phyloP scores from a whole-genome alignment of 2,113 vertebrate genomes.

The Amphiprion ocellaris region DNA sequence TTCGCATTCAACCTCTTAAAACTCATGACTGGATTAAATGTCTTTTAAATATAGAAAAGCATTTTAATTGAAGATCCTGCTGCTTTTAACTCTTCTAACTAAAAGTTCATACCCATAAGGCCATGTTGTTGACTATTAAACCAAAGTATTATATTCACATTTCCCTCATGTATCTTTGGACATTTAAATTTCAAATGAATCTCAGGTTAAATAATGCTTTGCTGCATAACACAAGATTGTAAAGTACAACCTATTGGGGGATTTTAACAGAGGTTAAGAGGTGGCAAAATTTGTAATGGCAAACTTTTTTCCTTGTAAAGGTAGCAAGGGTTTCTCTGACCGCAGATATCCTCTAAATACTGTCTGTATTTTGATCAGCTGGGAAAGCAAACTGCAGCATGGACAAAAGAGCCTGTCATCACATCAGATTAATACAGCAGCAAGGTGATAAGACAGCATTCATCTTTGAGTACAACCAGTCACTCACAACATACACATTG shows the following conservation, averaged over 20 bases:
- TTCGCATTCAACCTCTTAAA: too few relatives aligned
- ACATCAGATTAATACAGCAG: not conserved
- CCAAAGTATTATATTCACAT: not conserved
- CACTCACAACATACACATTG: conserved; percentile 15
- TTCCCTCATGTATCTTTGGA: too few relatives aligned
- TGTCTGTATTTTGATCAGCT: not conserved
- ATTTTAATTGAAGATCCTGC: not conserved
- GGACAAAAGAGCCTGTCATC: conserved; percentile 25
- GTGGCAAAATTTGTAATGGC: not conserved
- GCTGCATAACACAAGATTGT: not conserved
- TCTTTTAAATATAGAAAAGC: too few relatives aligned
- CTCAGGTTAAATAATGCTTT: not conserved
- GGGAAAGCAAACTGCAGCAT: conserved; percentile 3
- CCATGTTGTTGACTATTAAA: too few relatives aligned
- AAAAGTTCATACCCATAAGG: too few relatives aligned
- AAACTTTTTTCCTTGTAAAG: too few relatives aligned
- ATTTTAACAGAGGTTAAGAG: too few relatives aligned
- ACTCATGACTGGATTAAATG: too few relatives aligned
- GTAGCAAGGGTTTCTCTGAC: not conserved
- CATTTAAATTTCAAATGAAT: too few relatives aligned
- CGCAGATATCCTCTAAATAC: not conserved
- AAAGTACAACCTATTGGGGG: too few relatives aligned
- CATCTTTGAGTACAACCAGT: conserved; percentile 2
- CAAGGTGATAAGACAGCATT: not conserved
- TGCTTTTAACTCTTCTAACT: too few relatives aligned